phyloP scores from a whole-genome alignment of 35 echinoderm and acorn worm genomes.

The Chiridota heheva region DNA sequence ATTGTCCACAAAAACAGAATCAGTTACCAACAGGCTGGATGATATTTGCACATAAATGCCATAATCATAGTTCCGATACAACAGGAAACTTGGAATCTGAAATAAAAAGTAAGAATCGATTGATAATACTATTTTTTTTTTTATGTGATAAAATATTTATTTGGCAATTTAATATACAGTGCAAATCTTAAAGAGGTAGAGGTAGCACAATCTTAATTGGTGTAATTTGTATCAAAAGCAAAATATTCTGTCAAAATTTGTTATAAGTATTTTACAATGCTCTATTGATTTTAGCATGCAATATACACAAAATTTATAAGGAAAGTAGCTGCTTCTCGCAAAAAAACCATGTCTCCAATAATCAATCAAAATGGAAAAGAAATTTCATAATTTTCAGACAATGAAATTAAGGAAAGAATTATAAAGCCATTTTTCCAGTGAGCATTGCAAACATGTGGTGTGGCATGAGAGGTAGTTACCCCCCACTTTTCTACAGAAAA shows the following conservation, averaged over 20 bases:
- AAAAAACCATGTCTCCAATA: no score
- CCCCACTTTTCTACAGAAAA: no score
- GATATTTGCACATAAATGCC: constrained; percentile 59
- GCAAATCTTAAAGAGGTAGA: no score
- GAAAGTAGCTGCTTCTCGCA: no score
- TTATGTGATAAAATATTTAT: background rate
- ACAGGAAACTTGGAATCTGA: constrained; percentile 45
- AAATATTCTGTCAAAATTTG: background rate
- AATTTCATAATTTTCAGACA: no score
- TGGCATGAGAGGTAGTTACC: no score
- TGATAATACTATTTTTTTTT: background rate
- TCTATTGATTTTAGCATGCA: background rate
- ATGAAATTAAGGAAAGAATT: no score
- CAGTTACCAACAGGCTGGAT: constrained; percentile 36
- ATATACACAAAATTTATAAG: no score
- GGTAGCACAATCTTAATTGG: no score
- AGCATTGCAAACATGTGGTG: no score
- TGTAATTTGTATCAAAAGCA: background rate
- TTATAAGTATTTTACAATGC: background rate
- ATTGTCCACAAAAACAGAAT: constrained; percentile 67
- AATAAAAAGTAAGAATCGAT: background rate
- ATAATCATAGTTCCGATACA: constrained; percentile 68
- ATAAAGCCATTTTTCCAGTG: no score
- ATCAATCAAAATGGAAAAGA: no score
- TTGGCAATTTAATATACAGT: background rate